Percentiles rank a stretch among this genome's conserved stretches.
Conservation (phyloP, 1,140 invertebrate genomes). For the Drosophila watanabei region DNA sequence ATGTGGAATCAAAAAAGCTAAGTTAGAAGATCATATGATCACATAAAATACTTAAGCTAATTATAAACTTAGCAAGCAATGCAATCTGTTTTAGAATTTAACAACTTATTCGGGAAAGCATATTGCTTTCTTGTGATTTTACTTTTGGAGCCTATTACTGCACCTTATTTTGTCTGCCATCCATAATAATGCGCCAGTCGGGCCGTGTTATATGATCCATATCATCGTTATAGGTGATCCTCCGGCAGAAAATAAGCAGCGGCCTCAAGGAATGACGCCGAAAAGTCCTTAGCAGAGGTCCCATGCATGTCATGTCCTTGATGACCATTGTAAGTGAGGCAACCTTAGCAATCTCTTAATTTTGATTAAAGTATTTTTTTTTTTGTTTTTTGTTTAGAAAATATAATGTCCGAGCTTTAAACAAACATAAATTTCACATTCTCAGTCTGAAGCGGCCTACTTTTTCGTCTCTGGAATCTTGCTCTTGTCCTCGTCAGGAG, state of each 20-base stretch:
- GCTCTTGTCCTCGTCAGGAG: neutral
- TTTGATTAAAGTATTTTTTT: neutral
- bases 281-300: neutral
- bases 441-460: constrained; percentile 8
- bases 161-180: constrained; percentile 24
- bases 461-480: constrained; percentile 7
- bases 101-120: neutral
- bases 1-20: neutral
- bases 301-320: neutral
- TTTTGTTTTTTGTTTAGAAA: neutral
- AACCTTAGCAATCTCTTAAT: neutral
- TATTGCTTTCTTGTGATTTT: neutral
- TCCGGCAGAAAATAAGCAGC: neutral
- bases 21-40: neutral
- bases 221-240: constrained; percentile 7
- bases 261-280: neutral
- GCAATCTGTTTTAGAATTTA: neutral
- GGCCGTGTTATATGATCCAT: constrained; percentile 6
- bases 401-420: neutral
- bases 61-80: neutral
- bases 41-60: neutral
- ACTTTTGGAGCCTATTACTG: neutral
- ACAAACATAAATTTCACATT: neutral
- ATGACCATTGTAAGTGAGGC: neutral
- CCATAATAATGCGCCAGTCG: neutral